Evolutionary conservation across 2,888 invertebrate genomes (phyloP).

Genomic region (Drosophila subquinaria): DNA sequence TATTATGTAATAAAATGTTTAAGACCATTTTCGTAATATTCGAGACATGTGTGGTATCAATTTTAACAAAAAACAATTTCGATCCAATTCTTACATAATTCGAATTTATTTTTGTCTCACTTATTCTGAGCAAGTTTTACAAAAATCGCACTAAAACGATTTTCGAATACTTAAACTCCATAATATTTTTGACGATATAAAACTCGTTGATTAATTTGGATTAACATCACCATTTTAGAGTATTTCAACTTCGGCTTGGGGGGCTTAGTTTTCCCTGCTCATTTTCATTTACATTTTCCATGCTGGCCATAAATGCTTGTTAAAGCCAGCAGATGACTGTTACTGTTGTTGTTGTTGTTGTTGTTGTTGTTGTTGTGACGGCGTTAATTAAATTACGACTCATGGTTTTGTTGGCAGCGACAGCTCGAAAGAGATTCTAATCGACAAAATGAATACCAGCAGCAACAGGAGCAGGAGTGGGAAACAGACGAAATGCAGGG

Average conservation of each 20-base stretch:
- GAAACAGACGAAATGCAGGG: not conserved
- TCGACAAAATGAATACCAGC: slow-evolving; percentile 51
- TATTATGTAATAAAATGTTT: no score
- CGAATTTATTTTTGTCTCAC: no score
- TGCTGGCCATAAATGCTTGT: slow-evolving; percentile 50
- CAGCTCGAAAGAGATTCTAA: slow-evolving; percentile 51
- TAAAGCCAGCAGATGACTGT: slow-evolving; percentile 36
- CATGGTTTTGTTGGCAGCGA: slow-evolving; percentile 34
- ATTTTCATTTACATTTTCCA: slow-evolving; percentile 58
- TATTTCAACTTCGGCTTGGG: not conserved
- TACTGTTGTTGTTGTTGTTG: slow-evolving; percentile 31
- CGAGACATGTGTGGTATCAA: no score
- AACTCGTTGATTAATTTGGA: no score
- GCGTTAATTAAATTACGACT: slow-evolving; percentile 61
- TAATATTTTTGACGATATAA: no score
- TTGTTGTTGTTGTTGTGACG: slow-evolving; percentile 34
- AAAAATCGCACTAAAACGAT: no score
- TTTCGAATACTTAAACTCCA: no score
- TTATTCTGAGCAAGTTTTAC: no score
- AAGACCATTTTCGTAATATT: no score
- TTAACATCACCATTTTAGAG: not conserved
- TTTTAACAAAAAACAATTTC: no score
- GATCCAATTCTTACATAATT: no score
- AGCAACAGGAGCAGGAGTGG: not conserved
- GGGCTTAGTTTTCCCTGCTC: not conserved